Evolutionary conservation across 2,113 vertebrate genomes (phyloP), one percentile per base, ranked within the genome.

Genomic region (Taxidea taxus): DNA sequence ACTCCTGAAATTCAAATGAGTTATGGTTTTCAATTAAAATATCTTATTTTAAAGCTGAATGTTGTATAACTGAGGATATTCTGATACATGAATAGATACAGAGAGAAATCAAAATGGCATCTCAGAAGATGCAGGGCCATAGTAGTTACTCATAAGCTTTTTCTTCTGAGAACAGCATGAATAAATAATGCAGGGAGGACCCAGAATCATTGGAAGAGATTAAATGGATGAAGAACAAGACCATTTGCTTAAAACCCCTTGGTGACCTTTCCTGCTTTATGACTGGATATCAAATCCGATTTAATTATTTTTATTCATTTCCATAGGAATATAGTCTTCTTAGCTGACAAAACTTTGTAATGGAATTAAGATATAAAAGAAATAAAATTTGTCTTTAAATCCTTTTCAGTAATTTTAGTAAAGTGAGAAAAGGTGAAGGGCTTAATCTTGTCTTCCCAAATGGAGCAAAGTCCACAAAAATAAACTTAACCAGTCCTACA

Each of bases 271-370:
- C 49, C 37, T 91, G 70, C 44, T 56, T 51, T 84, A 1, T 39
- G 78, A 78, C 85, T 70, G 49, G 62, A 87, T 82, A 77, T 60
- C 58, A 93, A 89, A 39, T 93, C 25, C 58, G 54, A 78, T 77
- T 97, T 92, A 88, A 82, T 96, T 88, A 96, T 75, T 77, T 96
- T 96, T 93, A 85, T 58, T 85, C 62, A 47, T 2, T 93, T 88
- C 80, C 42, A 64, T 56, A 91, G 58, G 56, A 85, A 75, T 88
- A 39, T 93, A 39, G 39, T 7, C 85, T 94, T 87, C 82, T 88
- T 77, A 91, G 81, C 42, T 91, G 86, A 68, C 39, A 47, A 90
- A 18, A 80, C 64, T 88, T 94, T 68, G 34, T 93, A 96, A 86
- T 97, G 64, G 72, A 84, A 87, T 90, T 97, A 42, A 96, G 39